phyloP scores from a whole-genome alignment of 2,888 invertebrate species.

The Cistogaster globosa region DNA sequence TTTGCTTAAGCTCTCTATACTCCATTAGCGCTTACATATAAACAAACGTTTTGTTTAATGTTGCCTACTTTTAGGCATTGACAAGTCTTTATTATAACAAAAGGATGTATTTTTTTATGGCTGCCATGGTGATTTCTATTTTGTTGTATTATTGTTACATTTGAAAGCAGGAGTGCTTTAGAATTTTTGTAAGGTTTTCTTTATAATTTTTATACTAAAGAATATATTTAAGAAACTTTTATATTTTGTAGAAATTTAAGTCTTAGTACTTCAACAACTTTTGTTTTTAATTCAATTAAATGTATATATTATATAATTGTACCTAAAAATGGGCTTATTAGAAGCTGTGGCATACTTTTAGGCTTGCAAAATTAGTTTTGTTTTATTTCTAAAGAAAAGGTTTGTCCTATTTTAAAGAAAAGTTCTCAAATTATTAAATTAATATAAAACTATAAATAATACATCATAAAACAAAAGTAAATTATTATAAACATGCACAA shows the following conservation, averaged over 20 bases:
- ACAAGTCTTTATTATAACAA: slow-evolving; percentile 40
- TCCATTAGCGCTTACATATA: slow-evolving; percentile 11
- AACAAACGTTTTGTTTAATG: slow-evolving; percentile 46
- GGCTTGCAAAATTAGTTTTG: not conserved
- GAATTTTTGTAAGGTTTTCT: slow-evolving; percentile 45
- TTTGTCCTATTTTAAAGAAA: not conserved
- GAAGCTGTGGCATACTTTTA: not conserved
- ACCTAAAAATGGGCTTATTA: not conserved
- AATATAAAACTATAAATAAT: not conserved
- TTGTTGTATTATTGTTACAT: slow-evolving; percentile 34
- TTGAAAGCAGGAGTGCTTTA: slow-evolving; percentile 12
- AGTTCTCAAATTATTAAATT: not conserved
- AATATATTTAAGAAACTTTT: slow-evolving; percentile 35
- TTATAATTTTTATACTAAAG: slow-evolving; percentile 51
- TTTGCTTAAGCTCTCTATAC: slow-evolving; percentile 25
- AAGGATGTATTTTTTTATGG: slow-evolving; percentile 47
- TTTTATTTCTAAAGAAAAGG: not conserved
- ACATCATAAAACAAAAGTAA: not conserved
- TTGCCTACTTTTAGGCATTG: slow-evolving; percentile 69
- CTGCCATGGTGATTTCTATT: slow-evolving; percentile 67
- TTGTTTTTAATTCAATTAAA: not conserved
- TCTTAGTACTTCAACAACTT: not conserved
- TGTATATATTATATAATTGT: not conserved
- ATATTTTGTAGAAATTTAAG: slow-evolving; percentile 13
- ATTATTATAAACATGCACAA: no score